Conservation (phyloP, 2,113 vertebrate genomes). For the Elanus axillaris region DNA sequence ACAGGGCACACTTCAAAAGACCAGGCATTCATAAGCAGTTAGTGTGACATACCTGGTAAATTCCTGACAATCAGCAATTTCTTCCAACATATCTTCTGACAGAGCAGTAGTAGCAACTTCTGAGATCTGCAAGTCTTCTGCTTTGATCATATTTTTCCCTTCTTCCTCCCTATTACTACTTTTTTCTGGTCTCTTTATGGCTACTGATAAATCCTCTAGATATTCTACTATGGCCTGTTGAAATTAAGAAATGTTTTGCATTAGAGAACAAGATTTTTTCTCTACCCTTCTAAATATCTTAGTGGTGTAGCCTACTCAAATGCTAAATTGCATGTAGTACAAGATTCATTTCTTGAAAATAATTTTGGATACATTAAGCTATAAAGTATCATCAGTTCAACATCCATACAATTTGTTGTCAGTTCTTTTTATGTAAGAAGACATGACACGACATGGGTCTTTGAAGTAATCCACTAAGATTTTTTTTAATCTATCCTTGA, state of each 20-base stretch:
- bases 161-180: slow-evolving; percentile 62
- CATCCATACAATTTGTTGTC: background rate
- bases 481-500: background rate
- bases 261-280: background rate
- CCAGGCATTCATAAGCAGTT: background rate
- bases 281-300: background rate
- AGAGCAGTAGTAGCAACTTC: background rate
- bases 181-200: slow-evolving; percentile 3
- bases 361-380: background rate
- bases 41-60: slow-evolving; percentile 55
- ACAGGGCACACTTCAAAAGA: background rate
- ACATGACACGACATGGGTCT: background rate
- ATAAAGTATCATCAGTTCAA: background rate
- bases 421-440: background rate
- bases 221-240: background rate
- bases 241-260: background rate
- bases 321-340: background rate
- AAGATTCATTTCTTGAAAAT: background rate
- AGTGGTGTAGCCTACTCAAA: background rate
- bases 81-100: slow-evolving; percentile 62
- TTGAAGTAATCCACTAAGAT: background rate
- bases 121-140: slow-evolving; percentile 42
- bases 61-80: slow-evolving; percentile 23
- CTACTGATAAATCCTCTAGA: background rate
- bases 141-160: slow-evolving; percentile 31